Percentiles rank a stretch among this genome's conserved stretches.
These are phyloP conservation scores for Drosophila koepferae DNA, from an alignment of 2,888 invertebrate genomes.

Conservation along the genomic window DNA sequence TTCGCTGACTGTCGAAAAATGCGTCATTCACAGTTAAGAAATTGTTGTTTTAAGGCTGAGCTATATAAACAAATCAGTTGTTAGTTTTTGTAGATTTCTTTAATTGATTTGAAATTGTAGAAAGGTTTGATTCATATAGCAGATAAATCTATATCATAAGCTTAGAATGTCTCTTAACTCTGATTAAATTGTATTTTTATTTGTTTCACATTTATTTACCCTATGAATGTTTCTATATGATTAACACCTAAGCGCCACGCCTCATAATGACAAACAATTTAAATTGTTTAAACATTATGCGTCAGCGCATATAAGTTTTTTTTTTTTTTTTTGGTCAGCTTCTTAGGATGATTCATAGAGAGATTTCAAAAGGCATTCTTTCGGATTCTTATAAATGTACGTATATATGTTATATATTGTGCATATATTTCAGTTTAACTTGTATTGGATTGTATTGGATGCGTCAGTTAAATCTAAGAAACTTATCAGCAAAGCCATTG, in stretches of 20 bases:
- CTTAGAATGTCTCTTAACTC: neutral
- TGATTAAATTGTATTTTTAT: neutral
- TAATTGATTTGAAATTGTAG: neutral
- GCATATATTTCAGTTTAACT: conserved; percentile 28
- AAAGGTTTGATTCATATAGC: neutral
- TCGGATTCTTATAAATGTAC: neutral
- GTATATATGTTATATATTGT: conserved; percentile 2
- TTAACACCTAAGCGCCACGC: conserved; percentile 50
- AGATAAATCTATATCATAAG: neutral
- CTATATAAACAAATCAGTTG: neutral
- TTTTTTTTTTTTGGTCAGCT: conserved; percentile 32
- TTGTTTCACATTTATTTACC: neutral
- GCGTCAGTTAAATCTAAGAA: conserved; percentile 53
- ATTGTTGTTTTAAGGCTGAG: neutral
- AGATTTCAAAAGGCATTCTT: conserved; percentile 12
- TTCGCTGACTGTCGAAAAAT: neutral
- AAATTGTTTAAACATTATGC: conserved; percentile 49
- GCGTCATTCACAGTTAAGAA: conserved; percentile 10
- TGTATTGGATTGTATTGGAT: conserved; percentile 26
- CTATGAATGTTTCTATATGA: conserved; percentile 26
- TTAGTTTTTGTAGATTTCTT: neutral
- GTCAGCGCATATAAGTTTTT: conserved; percentile 28
- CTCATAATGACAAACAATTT: conserved; percentile 22
- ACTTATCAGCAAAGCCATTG: conserved; percentile 59
- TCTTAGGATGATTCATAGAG: conserved; percentile 48